Base-by-base conservation (phyloP, 2,113 vertebrate genomes). In the Halichoerus grypus region DNA sequence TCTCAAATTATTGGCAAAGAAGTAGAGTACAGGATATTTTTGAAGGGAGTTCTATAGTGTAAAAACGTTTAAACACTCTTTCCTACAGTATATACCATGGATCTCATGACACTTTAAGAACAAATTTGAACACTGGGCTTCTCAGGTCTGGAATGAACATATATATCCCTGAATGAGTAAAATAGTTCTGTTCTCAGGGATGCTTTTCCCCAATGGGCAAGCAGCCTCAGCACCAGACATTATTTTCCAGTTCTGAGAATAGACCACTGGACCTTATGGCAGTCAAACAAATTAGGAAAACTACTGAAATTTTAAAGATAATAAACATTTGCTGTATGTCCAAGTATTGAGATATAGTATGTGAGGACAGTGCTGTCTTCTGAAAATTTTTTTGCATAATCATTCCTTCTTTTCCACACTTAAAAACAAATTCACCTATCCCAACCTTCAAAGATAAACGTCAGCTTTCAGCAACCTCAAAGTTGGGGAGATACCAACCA, bases 1-100 rank as follows among this genome's bases (percentile, higher is more conserved):
- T 94, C 71, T 85, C 79, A 96, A 88, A 67, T 74, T 65, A 84
- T 39, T 92, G 19, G 57, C 80, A 67, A 94, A 24, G 7, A 90
- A 81, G 39, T 26, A 76, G 1, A 77, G 36, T 51, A 71, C 7
- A 63, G 11, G 36, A 15, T 74, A 82, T 39, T 92, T 88, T 92
- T 63, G 74, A 95, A 82, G 36, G 36, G 18, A 83, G 12, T 79
- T 57, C 59, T 87, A 53, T 2, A 90, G 55, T 65, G 15, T 92
- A 51, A 94, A 57, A 85, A 59, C 76, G 42, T 55, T 65, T 36
- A 39, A 55, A 31, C 24, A 77, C 15, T 72, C 77, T 49, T 88
- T 42, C 13, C 63, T 86, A 13, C 15, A 59, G 67, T 39, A 86
- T 1, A 93, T 42, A 71, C 28, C 49, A 85, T 55, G 21, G 21